These are phyloP conservation scores for Caranx ignobilis DNA, from an alignment of 2,113 vertebrate species.

Conservation along the genomic window DNA sequence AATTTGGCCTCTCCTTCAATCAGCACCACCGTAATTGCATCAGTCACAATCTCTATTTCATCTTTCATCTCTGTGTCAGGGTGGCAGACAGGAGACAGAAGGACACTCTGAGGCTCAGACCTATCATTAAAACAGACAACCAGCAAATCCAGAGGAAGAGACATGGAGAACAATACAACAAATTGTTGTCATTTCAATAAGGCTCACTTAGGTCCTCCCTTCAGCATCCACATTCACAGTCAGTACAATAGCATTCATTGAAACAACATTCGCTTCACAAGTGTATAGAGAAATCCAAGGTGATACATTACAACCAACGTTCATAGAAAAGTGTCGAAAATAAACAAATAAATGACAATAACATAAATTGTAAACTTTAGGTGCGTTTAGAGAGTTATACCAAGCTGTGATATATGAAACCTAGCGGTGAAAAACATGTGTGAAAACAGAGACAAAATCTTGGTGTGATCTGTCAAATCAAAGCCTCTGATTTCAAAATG, in stretches of 20 bases:
- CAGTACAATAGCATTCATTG: neutral
- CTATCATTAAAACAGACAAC: constrained; percentile 76
- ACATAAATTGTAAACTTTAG: neutral
- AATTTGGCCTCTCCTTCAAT: constrained; percentile 88
- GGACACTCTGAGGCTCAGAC: constrained; percentile 67
- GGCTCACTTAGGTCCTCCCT: constrained; percentile 49
- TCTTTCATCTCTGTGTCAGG: constrained; percentile 81
- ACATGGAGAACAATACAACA: constrained; percentile 65
- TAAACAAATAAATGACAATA: neutral
- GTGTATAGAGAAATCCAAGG: neutral
- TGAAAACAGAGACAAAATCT: neutral
- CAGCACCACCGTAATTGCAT: constrained; percentile 85
- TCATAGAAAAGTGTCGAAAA: constrained; percentile 10
- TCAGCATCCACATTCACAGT: constrained; percentile 28
- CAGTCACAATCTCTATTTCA: constrained; percentile 86
- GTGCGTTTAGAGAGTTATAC: neutral
- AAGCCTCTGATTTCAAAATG: constrained; percentile 8
- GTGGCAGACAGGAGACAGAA: constrained; percentile 66
- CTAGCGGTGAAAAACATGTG: neutral
- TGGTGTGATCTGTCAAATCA: constrained; percentile 15
- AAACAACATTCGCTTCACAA: neutral
- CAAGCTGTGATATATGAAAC: neutral
- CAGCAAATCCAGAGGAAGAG: constrained; percentile 61
- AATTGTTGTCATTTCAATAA: constrained; percentile 74
- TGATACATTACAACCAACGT: neutral